Evolutionary conservation across 2,888 invertebrate species (phyloP).

Genomic region (Leucoma salicis): DNA sequence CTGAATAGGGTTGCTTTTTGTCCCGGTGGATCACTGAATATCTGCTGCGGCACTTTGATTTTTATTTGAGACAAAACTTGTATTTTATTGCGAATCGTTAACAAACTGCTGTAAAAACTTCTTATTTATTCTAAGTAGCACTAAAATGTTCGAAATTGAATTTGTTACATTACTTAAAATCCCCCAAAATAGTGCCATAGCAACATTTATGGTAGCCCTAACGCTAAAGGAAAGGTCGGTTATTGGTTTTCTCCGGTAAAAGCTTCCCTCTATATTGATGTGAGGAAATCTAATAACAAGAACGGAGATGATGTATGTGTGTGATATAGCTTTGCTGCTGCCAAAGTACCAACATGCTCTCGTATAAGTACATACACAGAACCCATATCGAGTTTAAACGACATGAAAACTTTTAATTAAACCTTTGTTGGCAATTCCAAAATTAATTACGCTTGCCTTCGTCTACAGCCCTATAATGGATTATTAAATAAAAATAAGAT

Average conservation of each 20-base stretch:
- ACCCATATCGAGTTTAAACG: neutral
- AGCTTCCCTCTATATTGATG: conserved; percentile 45
- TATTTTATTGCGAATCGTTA: no score
- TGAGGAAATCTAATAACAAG: conserved; percentile 53
- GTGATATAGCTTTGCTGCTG: conserved; percentile 7
- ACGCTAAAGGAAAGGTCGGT: conserved; percentile 35
- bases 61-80: neutral
- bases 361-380: conserved; percentile 2
- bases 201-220: conserved; percentile 28
- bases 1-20: conserved; percentile 18
- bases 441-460: conserved; percentile 10
- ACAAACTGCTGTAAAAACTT: no score
- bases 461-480: no score
- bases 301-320: conserved; percentile 16
- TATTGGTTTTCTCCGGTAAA: conserved; percentile 54
- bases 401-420: conserved; percentile 17
- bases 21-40: conserved; percentile 9
- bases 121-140: no score
- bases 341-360: neutral
- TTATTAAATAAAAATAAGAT: no score
- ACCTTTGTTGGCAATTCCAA: conserved; percentile 7
- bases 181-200: conserved; percentile 7
- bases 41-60: neutral
- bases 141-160: neutral
- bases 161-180: neutral